Conservation (phyloP, 2,113 vertebrate species). For the Aphyosemion australe region DNA sequence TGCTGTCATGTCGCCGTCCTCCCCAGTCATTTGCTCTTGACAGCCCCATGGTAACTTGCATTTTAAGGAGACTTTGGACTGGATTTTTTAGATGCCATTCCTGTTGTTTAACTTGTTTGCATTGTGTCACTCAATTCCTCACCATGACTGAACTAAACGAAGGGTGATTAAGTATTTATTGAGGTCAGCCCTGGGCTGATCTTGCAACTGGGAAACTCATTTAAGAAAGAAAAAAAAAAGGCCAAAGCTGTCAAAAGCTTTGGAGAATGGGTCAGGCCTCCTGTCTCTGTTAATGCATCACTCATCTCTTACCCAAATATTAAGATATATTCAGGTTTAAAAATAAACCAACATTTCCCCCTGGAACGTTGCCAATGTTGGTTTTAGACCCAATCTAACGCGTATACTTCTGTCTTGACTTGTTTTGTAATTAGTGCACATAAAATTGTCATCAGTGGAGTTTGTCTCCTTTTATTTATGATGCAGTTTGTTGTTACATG, state of each 20-base stretch:
- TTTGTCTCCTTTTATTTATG: too few species aligned
- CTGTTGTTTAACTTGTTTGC: slow-evolving; percentile 75
- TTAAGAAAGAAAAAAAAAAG: slow-evolving; percentile 12
- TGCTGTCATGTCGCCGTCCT: slow-evolving; percentile 65
- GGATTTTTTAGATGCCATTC: slow-evolving; percentile 77
- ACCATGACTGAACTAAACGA: slow-evolving; percentile 65
- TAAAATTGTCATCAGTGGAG: too few species aligned
- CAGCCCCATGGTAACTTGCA: slow-evolving; percentile 74
- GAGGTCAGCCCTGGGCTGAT: slow-evolving; percentile 67
- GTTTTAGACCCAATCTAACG: not conserved
- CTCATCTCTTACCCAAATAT: slow-evolving; percentile 30
- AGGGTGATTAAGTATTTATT: slow-evolving; percentile 73
- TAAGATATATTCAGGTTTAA: not conserved
- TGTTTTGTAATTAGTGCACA: too few species aligned
- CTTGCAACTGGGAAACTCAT: slow-evolving; percentile 51
- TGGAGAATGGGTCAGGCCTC: slow-evolving; percentile 23
- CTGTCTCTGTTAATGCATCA: slow-evolving; percentile 24
- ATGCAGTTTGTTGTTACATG: too few species aligned
- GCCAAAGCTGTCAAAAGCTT: slow-evolving; percentile 27
- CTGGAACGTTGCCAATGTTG: not conserved
- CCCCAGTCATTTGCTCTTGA: slow-evolving; percentile 66
- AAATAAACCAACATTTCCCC: too few species aligned
- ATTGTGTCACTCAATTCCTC: slow-evolving; percentile 68
- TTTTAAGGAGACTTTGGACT: slow-evolving; percentile 66
- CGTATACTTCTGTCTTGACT: too few species aligned